These are phyloP conservation scores for Zaprionus gabonicus DNA, from an alignment of 1,140 invertebrate genomes.

Conservation along the genomic window DNA sequence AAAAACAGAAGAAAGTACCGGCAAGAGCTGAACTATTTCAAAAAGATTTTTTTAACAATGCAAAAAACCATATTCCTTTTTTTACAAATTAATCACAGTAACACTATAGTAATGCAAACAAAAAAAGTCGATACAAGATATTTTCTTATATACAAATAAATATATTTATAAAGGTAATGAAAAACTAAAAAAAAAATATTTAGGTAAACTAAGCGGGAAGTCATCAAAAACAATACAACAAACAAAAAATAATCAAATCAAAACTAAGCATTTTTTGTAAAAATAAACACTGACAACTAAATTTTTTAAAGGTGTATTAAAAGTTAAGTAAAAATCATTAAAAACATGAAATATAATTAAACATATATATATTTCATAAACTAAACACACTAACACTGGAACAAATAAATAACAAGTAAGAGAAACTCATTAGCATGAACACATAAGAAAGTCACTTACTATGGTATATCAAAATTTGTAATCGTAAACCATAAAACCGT, in stretches of 20 bases:
- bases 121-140: conserved; percentile 62
- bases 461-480: conserved; percentile 66
- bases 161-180: conserved; percentile 27
- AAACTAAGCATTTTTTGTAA: conserved; percentile 75
- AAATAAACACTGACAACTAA: conserved; percentile 49
- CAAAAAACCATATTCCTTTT: conserved; percentile 71
- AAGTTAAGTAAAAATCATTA: conserved; percentile 77
- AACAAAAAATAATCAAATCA: conserved; percentile 70
- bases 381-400: conserved; percentile 27
- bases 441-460: background rate
- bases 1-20: conserved; percentile 22
- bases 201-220: conserved; percentile 29
- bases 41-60: conserved; percentile 62
- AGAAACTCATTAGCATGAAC: conserved; percentile 20
- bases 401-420: conserved; percentile 28
- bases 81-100: conserved; percentile 60
- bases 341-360: conserved; percentile 51
- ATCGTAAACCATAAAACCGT: conserved; percentile 49
- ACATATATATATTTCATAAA: conserved; percentile 45
- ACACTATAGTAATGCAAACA: conserved; percentile 45
- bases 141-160: conserved; percentile 75
- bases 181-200: conserved; percentile 21
- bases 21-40: conserved; percentile 46
- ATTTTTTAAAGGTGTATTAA: conserved; percentile 71
- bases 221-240: conserved; percentile 58